Base-by-base conservation (phyloP, 1,140 invertebrate species). In the Delia radicum region DNA sequence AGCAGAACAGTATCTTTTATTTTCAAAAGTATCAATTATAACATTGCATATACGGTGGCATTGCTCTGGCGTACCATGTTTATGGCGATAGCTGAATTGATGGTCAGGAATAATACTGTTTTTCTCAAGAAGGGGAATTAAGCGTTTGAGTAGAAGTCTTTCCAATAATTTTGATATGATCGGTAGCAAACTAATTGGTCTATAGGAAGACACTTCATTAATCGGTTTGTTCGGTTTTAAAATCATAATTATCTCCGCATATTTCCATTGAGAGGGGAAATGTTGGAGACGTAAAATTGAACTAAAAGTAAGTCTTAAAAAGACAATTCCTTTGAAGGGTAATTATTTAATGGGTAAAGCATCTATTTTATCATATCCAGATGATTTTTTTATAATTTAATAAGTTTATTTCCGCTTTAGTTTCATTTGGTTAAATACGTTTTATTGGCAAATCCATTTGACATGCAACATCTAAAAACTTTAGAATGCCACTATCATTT, bases 111-210 rank as follows among this genome's bases (percentile, higher is more conserved):
- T 77, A 33, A 79, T 75, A n/a, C 8, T 63, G 5, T 27, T 13
- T 2, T 27, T 26, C 2, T 63, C 61, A 18, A 81, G 28, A 69
- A 78, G 62, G 42, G 74, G 74, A 55, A 74, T 29, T 29, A 84
- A 78, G 31, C 79, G 78, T 69, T 79, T 81, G 10, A 82, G 65
- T 0, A 81, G 28, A 37, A 81, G 42, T 78, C 79, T 81, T 71
- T 84, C 78, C 69, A 80, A 78, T 24, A 85, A 62, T 79, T 85
- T 85, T 0, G 81, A 80, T 5, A 81, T 27, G 28, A 79, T 78
- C 27, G 74, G 72, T 37, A 84, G 63, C n/a, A 84, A 67, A 37
- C 80, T 81, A 28, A 63, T 63, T 8, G 61, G 61, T 12, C 61
- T 24, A 63, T 63, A 63, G 12, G 61, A 63, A 26, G 7, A 10